Base-by-base conservation (phyloP, 2,113 vertebrate species). In the Tragelaphus scriptus region DNA sequence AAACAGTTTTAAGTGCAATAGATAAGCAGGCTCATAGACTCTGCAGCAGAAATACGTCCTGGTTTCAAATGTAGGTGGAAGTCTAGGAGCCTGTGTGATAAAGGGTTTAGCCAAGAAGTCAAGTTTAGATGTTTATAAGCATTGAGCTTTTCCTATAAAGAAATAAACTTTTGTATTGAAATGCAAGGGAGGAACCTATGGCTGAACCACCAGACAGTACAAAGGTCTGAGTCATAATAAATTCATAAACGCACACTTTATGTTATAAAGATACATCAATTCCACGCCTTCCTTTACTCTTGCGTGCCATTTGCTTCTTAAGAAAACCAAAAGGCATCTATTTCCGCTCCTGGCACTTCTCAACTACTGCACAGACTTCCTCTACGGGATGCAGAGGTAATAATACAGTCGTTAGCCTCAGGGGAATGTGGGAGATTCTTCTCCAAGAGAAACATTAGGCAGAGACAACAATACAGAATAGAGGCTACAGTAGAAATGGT, bases 1-100 rank as follows among this genome's bases (percentile, higher is more conserved):
- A 71, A 96, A 97, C 56, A 94, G 79, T 95, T 92, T 96, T 91
- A 97, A 98, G 87, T 97, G 93, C 88, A 97, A 56, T 19, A 16
- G 59, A 30, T 49, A 97, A 98, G 26, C 71, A 0, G 82, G 79
- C 95, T 71, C 26, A 2, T 30, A 95, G 61, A 90, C 93, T 89
- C 91, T 55, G 2, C 61, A 68, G 90, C 14, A 68, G 89, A 91
- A 88, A 93, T 91, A 71, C 1, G 3, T 30, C 68, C 85, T 96
- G 82, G 51, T 85, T 96, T 96, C 91, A 93, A 94, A 97, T 17
- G 91, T 0, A 87, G 12, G 23, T 87, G 79, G 93, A 98, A 98
- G 80, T 40, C 63, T 36, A 90, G 49, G 68, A 71, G 63, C 0
- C 25, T 13, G 47, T 65, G 40, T 81, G 84, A 94, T 85, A 49